phyloP scores from a whole-genome alignment of 2,113 vertebrate genomes.

The Rhabdomys dilectus region DNA sequence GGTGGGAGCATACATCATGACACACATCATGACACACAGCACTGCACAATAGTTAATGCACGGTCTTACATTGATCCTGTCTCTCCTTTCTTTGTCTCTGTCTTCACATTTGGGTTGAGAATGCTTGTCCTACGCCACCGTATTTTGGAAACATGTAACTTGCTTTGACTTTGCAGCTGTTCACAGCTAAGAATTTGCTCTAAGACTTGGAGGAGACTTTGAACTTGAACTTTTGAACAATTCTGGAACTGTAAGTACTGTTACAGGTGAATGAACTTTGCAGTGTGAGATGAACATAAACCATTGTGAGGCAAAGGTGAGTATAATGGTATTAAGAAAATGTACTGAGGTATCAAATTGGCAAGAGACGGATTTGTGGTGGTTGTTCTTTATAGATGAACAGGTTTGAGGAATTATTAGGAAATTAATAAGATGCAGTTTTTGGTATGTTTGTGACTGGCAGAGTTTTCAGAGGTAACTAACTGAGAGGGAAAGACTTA shows the following conservation, averaged over 20 bases:
- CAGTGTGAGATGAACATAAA: neutral
- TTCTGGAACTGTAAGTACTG: neutral
- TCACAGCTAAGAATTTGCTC: neutral
- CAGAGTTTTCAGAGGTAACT: neutral
- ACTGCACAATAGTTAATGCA: neutral
- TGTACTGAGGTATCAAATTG: neutral
- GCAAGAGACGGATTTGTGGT: neutral
- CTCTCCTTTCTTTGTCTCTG: neutral
- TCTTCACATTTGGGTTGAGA: neutral
- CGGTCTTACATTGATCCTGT: neutral
- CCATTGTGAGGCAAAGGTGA: neutral
- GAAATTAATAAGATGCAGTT: neutral
- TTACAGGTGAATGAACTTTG: neutral
- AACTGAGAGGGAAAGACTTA: neutral
- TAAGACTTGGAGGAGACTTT: neutral
- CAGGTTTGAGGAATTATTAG: neutral
- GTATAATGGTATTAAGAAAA: neutral
- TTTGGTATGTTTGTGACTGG: neutral
- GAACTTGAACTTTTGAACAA: neutral
- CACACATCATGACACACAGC: neutral
- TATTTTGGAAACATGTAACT: neutral
- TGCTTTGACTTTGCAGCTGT: neutral
- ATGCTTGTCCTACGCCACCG: too few relatives aligned
- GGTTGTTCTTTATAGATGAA: neutral
- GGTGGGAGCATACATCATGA: neutral